Percentiles rank a stretch among this genome's conserved stretches.
These are phyloP conservation scores for Sericinus montela DNA, from an alignment of 2,888 invertebrate species.

Conservation along the genomic window DNA sequence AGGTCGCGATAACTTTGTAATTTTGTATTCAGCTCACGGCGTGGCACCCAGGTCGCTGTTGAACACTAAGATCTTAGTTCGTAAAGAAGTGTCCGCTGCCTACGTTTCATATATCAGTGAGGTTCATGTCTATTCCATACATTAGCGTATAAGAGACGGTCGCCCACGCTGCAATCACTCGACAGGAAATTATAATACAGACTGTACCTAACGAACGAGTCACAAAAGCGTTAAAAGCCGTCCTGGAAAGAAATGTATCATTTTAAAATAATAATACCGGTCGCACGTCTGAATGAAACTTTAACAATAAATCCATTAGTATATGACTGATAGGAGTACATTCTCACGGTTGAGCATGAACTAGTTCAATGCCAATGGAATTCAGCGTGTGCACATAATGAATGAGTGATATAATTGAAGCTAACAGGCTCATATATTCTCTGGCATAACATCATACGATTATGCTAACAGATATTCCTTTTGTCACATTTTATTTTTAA, in stretches of 20 bases:
- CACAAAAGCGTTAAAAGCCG: constrained; percentile 26
- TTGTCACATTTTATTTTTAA: no score
- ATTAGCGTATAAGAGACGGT: constrained; percentile 27
- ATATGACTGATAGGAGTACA: constrained; percentile 13
- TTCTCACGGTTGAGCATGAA: constrained; percentile 32
- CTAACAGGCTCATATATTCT: neutral
- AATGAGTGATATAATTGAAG: constrained; percentile 23
- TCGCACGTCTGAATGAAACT: constrained; percentile 4
- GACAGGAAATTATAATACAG: constrained; percentile 51
- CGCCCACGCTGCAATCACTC: constrained; percentile 53
- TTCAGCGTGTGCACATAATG: constrained; percentile 21
- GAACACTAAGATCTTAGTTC: constrained; percentile 8
- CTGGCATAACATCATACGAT: no score
- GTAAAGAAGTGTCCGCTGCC: constrained; percentile 10
- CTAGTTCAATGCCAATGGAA: constrained; percentile 32
- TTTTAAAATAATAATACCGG: constrained; percentile 10
- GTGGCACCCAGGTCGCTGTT: constrained; percentile 2
- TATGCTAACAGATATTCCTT: no score
- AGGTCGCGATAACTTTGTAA: constrained; percentile 5
- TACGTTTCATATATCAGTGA: constrained; percentile 11
- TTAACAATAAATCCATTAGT: constrained; percentile 16
- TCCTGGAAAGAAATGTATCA: constrained; percentile 9
- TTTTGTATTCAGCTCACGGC: constrained; percentile 10
- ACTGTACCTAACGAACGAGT: constrained; percentile 26
- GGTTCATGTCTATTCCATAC: constrained; percentile 25